Evolutionary conservation across 2,797 vertebrate species (phyloP).

Genomic region (Eulemur albifrons): DNA sequence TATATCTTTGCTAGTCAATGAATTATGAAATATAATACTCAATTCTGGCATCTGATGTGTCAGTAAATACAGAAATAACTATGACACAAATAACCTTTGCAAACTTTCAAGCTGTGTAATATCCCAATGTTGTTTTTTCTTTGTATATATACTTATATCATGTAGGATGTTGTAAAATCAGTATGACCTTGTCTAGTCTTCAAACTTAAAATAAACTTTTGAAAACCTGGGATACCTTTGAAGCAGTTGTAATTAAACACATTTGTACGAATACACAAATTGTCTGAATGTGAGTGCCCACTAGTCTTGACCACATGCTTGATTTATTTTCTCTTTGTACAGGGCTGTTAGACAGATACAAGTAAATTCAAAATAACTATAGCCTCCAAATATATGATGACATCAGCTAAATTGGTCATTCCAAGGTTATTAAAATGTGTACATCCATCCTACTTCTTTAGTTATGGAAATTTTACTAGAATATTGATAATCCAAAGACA

Average conservation of each 20-base stretch:
- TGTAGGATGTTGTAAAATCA: constrained; percentile 88
- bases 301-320: constrained; percentile 3
- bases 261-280: constrained; percentile 52
- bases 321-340: not conserved
- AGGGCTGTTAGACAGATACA: not conserved
- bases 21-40: constrained; percentile 82
- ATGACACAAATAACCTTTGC: constrained; percentile 84
- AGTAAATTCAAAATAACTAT: not conserved
- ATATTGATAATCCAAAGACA: not conserved
- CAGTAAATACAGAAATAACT: constrained; percentile 83
- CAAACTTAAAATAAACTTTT: constrained; percentile 90
- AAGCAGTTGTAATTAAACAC: constrained; percentile 72
- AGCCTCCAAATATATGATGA: not conserved
- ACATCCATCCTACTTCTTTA: not conserved
- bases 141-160: constrained; percentile 89
- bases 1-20: constrained; percentile 82
- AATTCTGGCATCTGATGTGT: constrained; percentile 84
- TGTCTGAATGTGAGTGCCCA: constrained; percentile 41
- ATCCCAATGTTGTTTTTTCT: constrained; percentile 80
- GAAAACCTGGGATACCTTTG: constrained; percentile 82
- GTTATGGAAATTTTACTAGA: not conserved
- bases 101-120: constrained; percentile 87
- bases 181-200: constrained; percentile 90
- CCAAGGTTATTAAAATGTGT: constrained; percentile 3
- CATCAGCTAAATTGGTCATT: not conserved